Base-by-base conservation (phyloP, 2,113 vertebrate species). In the Pampusana beccarii region DNA sequence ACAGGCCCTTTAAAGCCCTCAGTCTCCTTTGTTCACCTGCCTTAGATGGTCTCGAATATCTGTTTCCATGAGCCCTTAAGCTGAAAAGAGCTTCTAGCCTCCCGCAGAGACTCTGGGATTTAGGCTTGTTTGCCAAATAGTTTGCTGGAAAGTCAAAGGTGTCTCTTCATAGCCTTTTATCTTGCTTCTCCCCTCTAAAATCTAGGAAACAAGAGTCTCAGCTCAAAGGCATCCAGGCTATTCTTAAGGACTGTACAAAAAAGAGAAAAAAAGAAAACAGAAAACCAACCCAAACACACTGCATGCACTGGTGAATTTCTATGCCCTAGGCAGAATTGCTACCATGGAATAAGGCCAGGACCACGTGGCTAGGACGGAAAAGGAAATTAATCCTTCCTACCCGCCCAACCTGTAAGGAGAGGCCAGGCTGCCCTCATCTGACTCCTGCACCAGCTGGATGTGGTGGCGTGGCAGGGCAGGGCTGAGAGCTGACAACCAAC, bases 361-460 rank as follows among this genome's bases (percentile, higher is more conserved):
- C 26, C 2, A 1, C 2, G 4, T 44, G 72, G 80, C 60, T 67
- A 23, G 56, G 53, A 67, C 0, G 4, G 86, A 90, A 95, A 23
- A 92, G 75, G 92, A 95, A 95, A 94, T 89, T 38, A 91, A 92
- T 95, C 51, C 64, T 82, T 95, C 64, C 72, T 78, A 87, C 91
- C 73, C n/a, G 3, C 48, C 61, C 80, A 91, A 61, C 83, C 87
- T 75, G 73, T 72, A 84, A 3, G 10, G 89, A 93, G 72, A 92
- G 84, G 91, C 58, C 93, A 84, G 80, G 91, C 42, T 96, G 93
- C 80, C 94, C 96, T 95, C 77, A 36, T 42, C 83, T 92, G 92
- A 95, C 94, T 87, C 86, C 69, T 71, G 65, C 57, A 74, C 60
- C 69, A 89, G 64, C 65, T 67, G 72, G 65, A 84, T 1, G 3